A percentile compares a stretch with the other conserved stretches of the same genome.
These are phyloP conservation scores for Gymnocheta viridis DNA, from an alignment of 2,888 invertebrate species.

Conservation along the genomic window DNA sequence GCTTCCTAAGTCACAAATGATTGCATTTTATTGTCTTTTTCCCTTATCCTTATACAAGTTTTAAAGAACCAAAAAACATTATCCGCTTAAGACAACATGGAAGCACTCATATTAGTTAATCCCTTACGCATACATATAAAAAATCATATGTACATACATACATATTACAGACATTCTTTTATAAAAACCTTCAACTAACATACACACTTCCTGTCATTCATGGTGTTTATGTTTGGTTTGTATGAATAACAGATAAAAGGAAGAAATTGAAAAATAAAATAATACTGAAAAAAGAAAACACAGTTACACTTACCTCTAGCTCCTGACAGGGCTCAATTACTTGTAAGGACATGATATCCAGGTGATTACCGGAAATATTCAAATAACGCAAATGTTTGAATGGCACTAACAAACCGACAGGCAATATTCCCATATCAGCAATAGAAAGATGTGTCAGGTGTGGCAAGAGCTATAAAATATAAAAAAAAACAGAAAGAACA, in stretches of 20 bases:
- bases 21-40: conserved; percentile 62
- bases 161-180: not conserved
- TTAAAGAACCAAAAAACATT: not conserved
- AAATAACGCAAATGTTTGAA: conserved; percentile 84
- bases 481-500: conserved; percentile 55
- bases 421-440: conserved; percentile 82
- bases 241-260: not conserved
- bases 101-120: not conserved
- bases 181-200: not conserved
- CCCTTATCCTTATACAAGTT: not conserved
- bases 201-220: not conserved
- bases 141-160: not conserved
- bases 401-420: conserved; percentile 80
- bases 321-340: conserved; percentile 81
- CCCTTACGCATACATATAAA: not conserved
- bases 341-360: conserved; percentile 82
- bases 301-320: conserved; percentile 78
- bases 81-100: conserved; percentile 15
- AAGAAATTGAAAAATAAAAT: not conserved
- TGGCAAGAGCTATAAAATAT: conserved; percentile 77
- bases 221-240: conserved; percentile 26
- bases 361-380: conserved; percentile 89
- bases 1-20: conserved; percentile 42
- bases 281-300: not conserved
- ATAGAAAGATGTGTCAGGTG: conserved; percentile 80